These are phyloP conservation scores for Philonicus albiceps DNA, from an alignment of 2,888 invertebrate species.

Conservation along the genomic window DNA sequence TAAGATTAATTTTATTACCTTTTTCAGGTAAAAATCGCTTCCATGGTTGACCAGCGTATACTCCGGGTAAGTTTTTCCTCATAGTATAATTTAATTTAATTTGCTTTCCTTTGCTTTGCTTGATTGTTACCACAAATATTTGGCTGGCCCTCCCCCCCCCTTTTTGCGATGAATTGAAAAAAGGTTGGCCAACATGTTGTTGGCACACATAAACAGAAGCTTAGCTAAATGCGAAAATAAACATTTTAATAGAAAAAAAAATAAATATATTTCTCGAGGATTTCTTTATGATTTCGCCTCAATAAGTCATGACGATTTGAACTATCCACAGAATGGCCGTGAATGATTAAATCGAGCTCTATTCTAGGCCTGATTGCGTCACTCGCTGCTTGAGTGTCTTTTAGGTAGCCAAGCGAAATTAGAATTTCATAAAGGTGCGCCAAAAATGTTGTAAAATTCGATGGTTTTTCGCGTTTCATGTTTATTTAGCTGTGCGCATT, in stretches of 20 bases:
- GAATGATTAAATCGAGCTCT: constrained; percentile 14
- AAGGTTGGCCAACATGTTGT: neutral
- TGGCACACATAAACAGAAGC: neutral
- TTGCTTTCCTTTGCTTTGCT: neutral
- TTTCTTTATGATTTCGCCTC: constrained; percentile 1
- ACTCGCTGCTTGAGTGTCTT: neutral
- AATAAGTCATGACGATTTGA: constrained; percentile 10
- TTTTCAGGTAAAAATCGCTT: constrained; percentile 22
- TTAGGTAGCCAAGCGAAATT: neutral
- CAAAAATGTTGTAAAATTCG: neutral
- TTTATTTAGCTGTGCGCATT: neutral
- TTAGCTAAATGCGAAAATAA: constrained; percentile 1
- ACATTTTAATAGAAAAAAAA: constrained; percentile 7
- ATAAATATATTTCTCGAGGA: neutral
- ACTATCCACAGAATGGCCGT: constrained; percentile 5
- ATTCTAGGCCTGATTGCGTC: constrained; percentile 9
- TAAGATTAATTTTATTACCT: constrained; percentile 16
- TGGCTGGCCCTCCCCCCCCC: neutral
- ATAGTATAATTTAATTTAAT: neutral
- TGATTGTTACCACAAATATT: neutral
- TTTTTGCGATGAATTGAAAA: neutral
- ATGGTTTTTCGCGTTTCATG: neutral
- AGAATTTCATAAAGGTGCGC: neutral
- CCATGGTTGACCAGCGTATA: constrained; percentile 12
- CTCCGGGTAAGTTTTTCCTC: constrained; percentile 23